Base-by-base conservation (phyloP, 2,113 vertebrate genomes). In the Xyrauchen texanus region DNA sequence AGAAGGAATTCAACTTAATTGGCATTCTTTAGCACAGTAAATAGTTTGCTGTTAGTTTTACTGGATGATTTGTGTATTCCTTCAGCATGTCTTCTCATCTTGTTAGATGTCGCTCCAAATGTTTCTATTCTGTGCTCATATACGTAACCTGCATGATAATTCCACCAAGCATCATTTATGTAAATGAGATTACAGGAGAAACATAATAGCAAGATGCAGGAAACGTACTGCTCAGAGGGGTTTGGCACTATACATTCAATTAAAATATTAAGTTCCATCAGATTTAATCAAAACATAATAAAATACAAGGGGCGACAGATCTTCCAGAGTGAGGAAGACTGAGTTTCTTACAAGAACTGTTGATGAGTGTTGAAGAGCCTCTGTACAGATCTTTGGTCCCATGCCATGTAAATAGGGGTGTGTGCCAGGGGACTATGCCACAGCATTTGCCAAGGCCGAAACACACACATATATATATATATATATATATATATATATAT, bases 171-270 rank as follows among this genome's bases (percentile, higher is more conserved):
- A 96, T 96, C 91, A 96, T 96, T 97, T 97, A 98, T 98, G 96
- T 96, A 97, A 98, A 97, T 98, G 96, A 94, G 97, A 98, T 97
- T 98, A 96, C 95, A 93, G 93, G 84, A 93, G 95, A 95, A 96
- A 96, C 94, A 94, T 90, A 94, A 97, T 95, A 92, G 88, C 84
- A 90, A 93, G 92, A 95, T 91, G 87, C 93, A 91, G 90, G 94
- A 94, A 95, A 97, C 96, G 93, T 95, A 98, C 97, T 95, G 95
- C 95, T 95, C 92, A 81, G 11, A 95, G 91, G 95, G 93, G 94
- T 94, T 93, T 91, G 94, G 92, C 95, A 95, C 95, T 96, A 96
- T 97, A 97, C 96, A 96, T 97, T 97, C 95, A 98, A 95, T 96
- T 96, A 96, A 95, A 97, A 95, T 97, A 96, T 97, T 95, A 94